Conservation (phyloP, 2,113 vertebrate genomes). For the Leucoraja erinaceus region DNA sequence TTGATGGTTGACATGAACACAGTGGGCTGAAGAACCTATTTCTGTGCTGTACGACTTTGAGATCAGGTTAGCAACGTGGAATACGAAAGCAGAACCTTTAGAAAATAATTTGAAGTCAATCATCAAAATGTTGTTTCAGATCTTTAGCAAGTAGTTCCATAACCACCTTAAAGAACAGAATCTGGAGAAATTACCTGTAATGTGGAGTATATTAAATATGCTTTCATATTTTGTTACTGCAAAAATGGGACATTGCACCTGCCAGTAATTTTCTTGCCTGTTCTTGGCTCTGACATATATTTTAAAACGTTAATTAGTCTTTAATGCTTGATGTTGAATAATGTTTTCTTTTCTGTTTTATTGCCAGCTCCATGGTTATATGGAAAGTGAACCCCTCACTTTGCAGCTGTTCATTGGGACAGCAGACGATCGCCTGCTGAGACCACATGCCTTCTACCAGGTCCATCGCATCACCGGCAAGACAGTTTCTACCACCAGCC, state of each 20-base stretch:
- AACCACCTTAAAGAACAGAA: constrained; percentile 34
- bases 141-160: background rate
- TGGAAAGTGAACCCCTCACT: constrained; percentile 84
- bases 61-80: background rate
- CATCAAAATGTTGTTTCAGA: background rate
- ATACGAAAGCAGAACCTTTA: background rate
- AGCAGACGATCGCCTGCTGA: constrained; percentile 88
- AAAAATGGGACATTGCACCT: constrained; percentile 48
- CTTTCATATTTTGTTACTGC: constrained; percentile 39
- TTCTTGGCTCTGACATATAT: constrained; percentile 44
- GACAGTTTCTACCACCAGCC: constrained; percentile 89
- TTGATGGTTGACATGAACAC: no score
- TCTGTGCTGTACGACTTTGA: no score
- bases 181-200: constrained; percentile 47
- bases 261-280: constrained; percentile 46
- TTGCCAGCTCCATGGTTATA: constrained; percentile 83
- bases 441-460: constrained; percentile 96
- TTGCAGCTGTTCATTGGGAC: constrained; percentile 97
- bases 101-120: background rate
- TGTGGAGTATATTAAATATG: constrained; percentile 47
- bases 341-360: constrained; percentile 66
- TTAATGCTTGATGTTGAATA: constrained; percentile 41
- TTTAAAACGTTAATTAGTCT: constrained; percentile 47
- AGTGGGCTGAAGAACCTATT: no score
- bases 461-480: constrained; percentile 94